Conservation (phyloP, 2,888 invertebrate genomes). For the Beris morrisii region DNA sequence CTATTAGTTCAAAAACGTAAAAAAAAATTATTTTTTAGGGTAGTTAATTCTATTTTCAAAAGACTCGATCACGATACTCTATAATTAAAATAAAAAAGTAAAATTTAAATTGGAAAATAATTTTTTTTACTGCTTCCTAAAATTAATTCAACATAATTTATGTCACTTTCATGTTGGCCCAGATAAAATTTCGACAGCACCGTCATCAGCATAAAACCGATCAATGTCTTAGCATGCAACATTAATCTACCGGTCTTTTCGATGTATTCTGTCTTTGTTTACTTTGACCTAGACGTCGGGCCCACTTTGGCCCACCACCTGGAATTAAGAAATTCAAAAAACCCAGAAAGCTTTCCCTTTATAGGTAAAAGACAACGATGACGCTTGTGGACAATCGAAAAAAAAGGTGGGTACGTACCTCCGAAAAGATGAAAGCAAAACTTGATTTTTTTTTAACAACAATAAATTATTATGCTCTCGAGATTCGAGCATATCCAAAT, state of each 20-base stretch:
- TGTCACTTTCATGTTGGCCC: constrained; percentile 23
- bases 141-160: not conserved
- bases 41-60: no score
- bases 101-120: no score
- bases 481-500: constrained; percentile 3
- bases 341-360: constrained; percentile 24
- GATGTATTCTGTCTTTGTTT: no score
- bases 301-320: constrained; percentile 1
- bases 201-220: no score
- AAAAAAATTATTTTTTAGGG: no score
- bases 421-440: constrained; percentile 7
- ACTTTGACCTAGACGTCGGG: constrained; percentile 14
- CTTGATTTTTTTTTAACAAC: constrained; percentile 1
- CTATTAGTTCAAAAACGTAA: no score
- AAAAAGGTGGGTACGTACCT: not conserved
- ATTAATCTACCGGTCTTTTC: no score
- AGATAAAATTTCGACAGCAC: constrained; percentile 5
- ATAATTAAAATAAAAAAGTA: no score
- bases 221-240: no score
- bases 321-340: constrained; percentile 3
- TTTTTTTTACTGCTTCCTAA: no score
- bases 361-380: not conserved
- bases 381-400: no score
- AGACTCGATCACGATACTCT: no score
- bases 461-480: constrained; percentile 16